Percentiles rank a stretch among this genome's conserved stretches.
Evolutionary conservation across 2,113 vertebrate species (phyloP).

Genomic region (Axis porcinus): DNA sequence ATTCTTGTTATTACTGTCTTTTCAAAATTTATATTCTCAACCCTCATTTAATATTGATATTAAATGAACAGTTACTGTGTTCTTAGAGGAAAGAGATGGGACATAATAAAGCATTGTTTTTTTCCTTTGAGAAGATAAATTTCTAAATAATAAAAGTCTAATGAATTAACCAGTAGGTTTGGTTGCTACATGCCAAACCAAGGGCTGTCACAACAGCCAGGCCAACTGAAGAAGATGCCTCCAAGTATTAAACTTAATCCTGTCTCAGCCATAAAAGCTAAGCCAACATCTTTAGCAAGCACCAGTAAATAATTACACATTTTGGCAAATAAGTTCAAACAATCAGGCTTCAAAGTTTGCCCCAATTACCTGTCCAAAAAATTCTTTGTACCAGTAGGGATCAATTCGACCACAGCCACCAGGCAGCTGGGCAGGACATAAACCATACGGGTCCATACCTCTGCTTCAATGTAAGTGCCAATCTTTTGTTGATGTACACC

Average conservation of each 20-base stretch:
- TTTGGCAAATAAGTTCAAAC: constrained; percentile 33
- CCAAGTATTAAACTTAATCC: constrained; percentile 6
- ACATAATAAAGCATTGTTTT: not conserved
- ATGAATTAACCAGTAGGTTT: not conserved
- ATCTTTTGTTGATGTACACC: not conserved
- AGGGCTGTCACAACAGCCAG: not conserved
- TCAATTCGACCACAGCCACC: not conserved
- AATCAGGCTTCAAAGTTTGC: constrained; percentile 43
- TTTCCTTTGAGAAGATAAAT: not conserved
- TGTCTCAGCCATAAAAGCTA: not conserved
- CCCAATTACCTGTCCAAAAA: not conserved
- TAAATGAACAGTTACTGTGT: not conserved
- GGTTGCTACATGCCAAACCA: not conserved
- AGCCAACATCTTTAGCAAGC: not conserved
- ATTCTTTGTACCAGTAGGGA: not conserved
- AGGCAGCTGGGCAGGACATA: not conserved
- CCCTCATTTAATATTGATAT: not conserved
- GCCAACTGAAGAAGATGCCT: not conserved
- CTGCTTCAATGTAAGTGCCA: not conserved
- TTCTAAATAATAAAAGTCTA: constrained; percentile 24
- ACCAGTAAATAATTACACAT: constrained; percentile 49
- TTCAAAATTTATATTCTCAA: not conserved
- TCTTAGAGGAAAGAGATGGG: not conserved
- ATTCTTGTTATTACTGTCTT: constrained; percentile 13
- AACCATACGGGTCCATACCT: not conserved